A percentile compares a stretch with the other conserved stretches of the same genome.
phyloP scores from a whole-genome alignment of 2,797 vertebrate genomes.

The Diceros bicornis region DNA sequence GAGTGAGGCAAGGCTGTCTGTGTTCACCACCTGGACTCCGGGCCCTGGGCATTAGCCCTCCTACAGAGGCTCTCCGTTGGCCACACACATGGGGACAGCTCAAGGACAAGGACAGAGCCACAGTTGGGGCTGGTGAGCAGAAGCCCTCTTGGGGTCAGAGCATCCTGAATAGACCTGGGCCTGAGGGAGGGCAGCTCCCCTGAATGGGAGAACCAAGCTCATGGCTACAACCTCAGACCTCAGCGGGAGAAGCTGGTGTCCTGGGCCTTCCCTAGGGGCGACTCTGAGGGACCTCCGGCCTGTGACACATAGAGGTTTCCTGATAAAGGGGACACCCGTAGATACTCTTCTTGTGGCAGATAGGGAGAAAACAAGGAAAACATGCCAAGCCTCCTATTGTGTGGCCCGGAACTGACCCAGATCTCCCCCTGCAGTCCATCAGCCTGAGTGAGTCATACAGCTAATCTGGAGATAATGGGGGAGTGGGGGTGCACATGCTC shows the following conservation, averaged over 20 bases:
- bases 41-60: not conserved
- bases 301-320: not conserved
- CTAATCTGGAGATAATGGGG: not conserved
- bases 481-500: not conserved
- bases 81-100: not conserved
- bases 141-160: not conserved
- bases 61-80: not conserved
- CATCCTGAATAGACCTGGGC: not conserved
- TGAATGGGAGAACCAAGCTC: not conserved
- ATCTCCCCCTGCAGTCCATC: not conserved
- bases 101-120: not conserved
- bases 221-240: fast-evolving
- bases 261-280: too few species aligned
- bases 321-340: not conserved
- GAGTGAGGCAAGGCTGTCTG: too few species aligned
- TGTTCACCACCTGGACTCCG: too few species aligned
- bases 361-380: not conserved
- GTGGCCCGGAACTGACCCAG: too few species aligned
- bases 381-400: not conserved
- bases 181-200: not conserved
- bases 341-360: not conserved
- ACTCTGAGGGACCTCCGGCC: too few species aligned
- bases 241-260: fast-evolving
- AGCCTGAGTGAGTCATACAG: not conserved
- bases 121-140: not conserved